Evolutionary conservation across 92 coral and sea anemone species (phyloP).

Genomic region (Porites evermanni): DNA sequence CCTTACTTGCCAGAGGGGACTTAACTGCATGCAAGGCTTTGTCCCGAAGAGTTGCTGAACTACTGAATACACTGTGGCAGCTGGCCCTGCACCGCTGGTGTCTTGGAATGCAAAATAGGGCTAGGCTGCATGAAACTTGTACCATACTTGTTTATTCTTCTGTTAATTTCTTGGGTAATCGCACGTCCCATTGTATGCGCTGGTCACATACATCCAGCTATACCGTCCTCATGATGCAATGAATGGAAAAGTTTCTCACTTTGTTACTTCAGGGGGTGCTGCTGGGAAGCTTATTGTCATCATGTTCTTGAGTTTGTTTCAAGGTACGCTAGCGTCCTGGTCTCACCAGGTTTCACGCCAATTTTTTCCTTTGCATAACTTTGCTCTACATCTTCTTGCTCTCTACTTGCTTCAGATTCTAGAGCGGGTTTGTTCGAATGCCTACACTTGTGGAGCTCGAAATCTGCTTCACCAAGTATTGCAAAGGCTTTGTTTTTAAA

Average conservation of each 20-base stretch:
- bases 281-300: conserved; percentile 40
- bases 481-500: too few relatives aligned
- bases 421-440: conserved; percentile 35
- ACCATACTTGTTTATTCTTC: too few relatives aligned
- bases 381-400: background rate
- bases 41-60: too few relatives aligned
- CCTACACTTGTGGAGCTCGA: conserved; percentile 44
- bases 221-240: conserved; percentile 23
- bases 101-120: too few relatives aligned
- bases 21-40: too few relatives aligned
- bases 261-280: conserved; percentile 42
- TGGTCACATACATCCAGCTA: too few relatives aligned
- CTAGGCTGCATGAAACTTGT: too few relatives aligned
- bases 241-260: conserved; percentile 54
- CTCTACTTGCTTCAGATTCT: background rate
- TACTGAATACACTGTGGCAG: too few relatives aligned
- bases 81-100: too few relatives aligned
- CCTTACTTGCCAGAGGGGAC: too few relatives aligned
- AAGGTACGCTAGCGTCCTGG: conserved; percentile 56
- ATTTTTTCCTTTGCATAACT: conserved; percentile 34
- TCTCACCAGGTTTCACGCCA: conserved; percentile 45
- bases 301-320: conserved; percentile 48
- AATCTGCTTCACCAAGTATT: background rate
- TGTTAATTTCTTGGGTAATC: too few relatives aligned
- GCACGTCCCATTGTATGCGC: too few relatives aligned